Conservation (phyloP, 2,113 vertebrate genomes). For the Uria lomvia region DNA sequence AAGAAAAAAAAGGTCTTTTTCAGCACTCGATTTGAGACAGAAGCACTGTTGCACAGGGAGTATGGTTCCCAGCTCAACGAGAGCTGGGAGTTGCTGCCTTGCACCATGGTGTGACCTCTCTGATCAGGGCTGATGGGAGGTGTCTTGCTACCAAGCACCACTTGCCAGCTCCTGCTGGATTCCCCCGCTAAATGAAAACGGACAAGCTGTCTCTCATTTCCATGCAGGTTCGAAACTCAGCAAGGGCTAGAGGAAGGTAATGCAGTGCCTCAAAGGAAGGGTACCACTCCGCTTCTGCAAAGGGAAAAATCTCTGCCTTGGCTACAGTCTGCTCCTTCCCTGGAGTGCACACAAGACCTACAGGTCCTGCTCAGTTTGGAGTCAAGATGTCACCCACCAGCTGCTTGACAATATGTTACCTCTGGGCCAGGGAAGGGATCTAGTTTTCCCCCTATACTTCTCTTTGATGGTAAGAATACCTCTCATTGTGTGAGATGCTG, state of each 20-base stretch:
- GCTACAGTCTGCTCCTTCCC: background rate
- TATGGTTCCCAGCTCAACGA: background rate
- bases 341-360: background rate
- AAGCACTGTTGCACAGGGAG: background rate
- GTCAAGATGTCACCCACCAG: background rate
- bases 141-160: background rate
- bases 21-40: background rate
- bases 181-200: background rate
- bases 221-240: background rate
- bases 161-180: background rate
- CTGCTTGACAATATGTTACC: background rate
- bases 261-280: background rate
- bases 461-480: background rate
- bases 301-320: background rate
- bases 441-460: background rate
- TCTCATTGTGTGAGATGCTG: background rate
- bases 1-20: background rate
- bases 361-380: background rate
- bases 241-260: background rate
- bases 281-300: background rate
- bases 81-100: background rate
- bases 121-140: background rate
- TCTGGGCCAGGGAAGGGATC: background rate
- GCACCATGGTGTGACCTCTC: background rate
- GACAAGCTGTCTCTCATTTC: background rate